phyloP scores from a whole-genome alignment of 2,888 invertebrate species.

The Hetaerina titia region DNA sequence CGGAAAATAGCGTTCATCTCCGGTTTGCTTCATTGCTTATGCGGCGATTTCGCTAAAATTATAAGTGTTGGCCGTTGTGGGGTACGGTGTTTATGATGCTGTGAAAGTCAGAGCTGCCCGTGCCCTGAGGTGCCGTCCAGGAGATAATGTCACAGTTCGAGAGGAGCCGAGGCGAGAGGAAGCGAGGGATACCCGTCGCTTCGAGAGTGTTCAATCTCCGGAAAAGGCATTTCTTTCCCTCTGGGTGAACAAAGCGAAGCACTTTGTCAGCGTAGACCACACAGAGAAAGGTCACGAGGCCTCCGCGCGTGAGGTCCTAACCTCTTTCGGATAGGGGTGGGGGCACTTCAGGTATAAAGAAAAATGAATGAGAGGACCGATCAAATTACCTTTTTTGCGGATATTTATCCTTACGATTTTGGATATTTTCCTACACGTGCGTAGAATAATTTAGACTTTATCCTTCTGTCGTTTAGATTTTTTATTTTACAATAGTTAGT shows the following conservation, averaged over 20 bases:
- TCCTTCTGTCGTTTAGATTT: neutral
- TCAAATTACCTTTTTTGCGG: slow-evolving; percentile 59
- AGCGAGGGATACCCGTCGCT: slow-evolving; percentile 8
- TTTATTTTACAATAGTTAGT: neutral
- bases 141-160: slow-evolving; percentile 44
- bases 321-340: slow-evolving; percentile 38
- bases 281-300: slow-evolving; percentile 46
- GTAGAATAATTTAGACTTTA: neutral
- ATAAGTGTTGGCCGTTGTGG: neutral
- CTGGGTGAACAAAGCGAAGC: slow-evolving; percentile 60
- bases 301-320: slow-evolving; percentile 58
- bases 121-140: neutral
- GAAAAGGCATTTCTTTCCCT: slow-evolving; percentile 60
- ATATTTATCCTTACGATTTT: neutral
- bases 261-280: slow-evolving; percentile 66
- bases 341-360: slow-evolving; percentile 37
- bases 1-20: neutral
- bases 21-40: neutral
- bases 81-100: neutral
- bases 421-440: neutral
- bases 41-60: neutral
- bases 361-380: slow-evolving; percentile 9
- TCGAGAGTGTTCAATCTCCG: slow-evolving; percentile 57
- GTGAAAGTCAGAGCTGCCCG: slow-evolving; percentile 18
- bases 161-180: neutral